phyloP scores from a whole-genome alignment of 1,140 invertebrate genomes.

The Cecropterus lyciades region DNA sequence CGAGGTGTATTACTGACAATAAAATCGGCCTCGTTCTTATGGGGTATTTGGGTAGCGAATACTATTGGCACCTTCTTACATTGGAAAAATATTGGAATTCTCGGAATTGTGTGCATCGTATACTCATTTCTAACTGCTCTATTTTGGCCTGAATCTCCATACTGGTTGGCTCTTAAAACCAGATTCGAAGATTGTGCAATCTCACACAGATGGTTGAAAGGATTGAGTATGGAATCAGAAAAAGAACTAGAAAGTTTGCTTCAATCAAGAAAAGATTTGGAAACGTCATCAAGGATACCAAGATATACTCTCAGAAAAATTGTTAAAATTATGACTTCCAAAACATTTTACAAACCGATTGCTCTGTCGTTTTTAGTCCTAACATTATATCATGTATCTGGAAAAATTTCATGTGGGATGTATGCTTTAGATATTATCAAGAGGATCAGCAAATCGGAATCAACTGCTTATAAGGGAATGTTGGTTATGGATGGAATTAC shows the following conservation, averaged over 20 bases:
- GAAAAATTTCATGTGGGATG: conserved; percentile 46
- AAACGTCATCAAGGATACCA: not conserved
- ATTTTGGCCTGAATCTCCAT: conserved; percentile 52
- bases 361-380: conserved; percentile 39
- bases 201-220: conserved; percentile 46
- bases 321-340: conserved; percentile 20
- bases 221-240: conserved; percentile 37
- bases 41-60: conserved; percentile 52
- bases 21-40: conserved; percentile 38
- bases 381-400: conserved; percentile 42
- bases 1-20: no score
- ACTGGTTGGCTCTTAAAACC: conserved; percentile 46
- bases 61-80: conserved; percentile 50
- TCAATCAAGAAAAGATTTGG: conserved; percentile 34
- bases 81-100: conserved; percentile 47
- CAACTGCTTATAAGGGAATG: conserved; percentile 46
- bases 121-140: conserved; percentile 33
- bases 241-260: conserved; percentile 40
- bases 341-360: conserved; percentile 47
- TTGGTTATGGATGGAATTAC: conserved; percentile 53
- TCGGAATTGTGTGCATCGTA: conserved; percentile 4
- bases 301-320: conserved; percentile 5
- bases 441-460: conserved; percentile 42
- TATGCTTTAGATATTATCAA: conserved; percentile 50
- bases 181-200: conserved; percentile 42